Conservation (phyloP, 2,888 invertebrate genomes). For the Galerucella pusilla region DNA sequence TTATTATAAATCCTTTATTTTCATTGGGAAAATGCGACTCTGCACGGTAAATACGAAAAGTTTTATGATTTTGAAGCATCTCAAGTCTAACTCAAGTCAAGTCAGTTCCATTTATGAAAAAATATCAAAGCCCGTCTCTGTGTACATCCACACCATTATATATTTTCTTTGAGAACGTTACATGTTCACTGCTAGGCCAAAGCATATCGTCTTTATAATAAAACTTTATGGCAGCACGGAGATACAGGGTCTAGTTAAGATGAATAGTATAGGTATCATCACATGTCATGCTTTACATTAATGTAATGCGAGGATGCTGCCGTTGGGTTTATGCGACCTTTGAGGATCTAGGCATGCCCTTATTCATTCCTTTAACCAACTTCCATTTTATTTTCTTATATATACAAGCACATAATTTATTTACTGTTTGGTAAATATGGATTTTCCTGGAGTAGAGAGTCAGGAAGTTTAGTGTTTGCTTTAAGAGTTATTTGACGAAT, state of each 20-base stretch:
- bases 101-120: neutral
- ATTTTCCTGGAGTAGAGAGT: slow-evolving; percentile 3
- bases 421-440: slow-evolving; percentile 17
- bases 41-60: no score
- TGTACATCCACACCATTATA: neutral
- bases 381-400: slow-evolving; percentile 46
- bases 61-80: no score
- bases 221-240: slow-evolving; percentile 56
- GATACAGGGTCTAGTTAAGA: slow-evolving; percentile 51
- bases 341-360: slow-evolving; percentile 31
- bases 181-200: slow-evolving; percentile 11
- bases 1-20: no score
- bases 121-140: slow-evolving; percentile 13
- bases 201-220: slow-evolving; percentile 45
- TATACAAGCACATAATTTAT: slow-evolving; percentile 39
- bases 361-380: slow-evolving; percentile 43
- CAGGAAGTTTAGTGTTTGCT: neutral
- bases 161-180: slow-evolving; percentile 14
- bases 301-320: slow-evolving; percentile 42
- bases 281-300: slow-evolving; percentile 54
- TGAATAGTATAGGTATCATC: slow-evolving; percentile 51
- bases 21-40: no score
- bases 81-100: no score
- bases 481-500: neutral
- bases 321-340: slow-evolving; percentile 36